Evolutionary conservation across 1,140 invertebrate genomes (phyloP), one percentile per base, ranked within the genome.

Genomic region (Papilio xuthus): DNA sequence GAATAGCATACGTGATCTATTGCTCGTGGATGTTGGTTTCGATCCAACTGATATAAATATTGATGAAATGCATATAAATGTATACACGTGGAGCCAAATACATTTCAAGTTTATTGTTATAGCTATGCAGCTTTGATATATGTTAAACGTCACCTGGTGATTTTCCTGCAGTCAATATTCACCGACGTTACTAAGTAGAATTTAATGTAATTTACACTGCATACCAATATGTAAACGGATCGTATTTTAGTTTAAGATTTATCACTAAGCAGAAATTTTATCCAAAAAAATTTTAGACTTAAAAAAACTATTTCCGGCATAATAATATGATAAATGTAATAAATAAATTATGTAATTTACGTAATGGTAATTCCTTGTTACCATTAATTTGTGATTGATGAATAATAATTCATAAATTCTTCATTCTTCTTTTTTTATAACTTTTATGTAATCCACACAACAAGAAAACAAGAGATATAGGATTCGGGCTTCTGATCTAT

Each of bases 1-100:
- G 60, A 18, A 15, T 26, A 63, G 23, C 23, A 26, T 4, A 1
- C 23, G 60, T 67, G 60, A 67, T 67, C 60, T 67, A 67, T 67
- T 67, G 60, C 60, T 60, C 28, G 26, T 67, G 26, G 23, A 67
- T 77, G 32, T 85, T 85, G 83, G 82, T 80, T 78, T 73, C 67
- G 69, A 70, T 83, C 83, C 83, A 85, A 85, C 28, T 83, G 80
- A 78, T 79, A 81, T 81, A 84, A 84, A 85, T 82, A 28, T 28
- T 60, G 56, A 23, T 60, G 20, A 60, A 67, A 67, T 67, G 60
- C 26, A 67, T 67, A 15, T 67, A 67, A 32, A 26, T 60, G 56
- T 67, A 28, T 28, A 67, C 60, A 67, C 60, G 26, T 67, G 60
- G 60, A 67, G 26, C 60, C 60, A 67, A 67, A 67, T 67, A 28